Evolutionary conservation across 1,140 invertebrate species (phyloP).

Genomic region (Aethina tumida): DNA sequence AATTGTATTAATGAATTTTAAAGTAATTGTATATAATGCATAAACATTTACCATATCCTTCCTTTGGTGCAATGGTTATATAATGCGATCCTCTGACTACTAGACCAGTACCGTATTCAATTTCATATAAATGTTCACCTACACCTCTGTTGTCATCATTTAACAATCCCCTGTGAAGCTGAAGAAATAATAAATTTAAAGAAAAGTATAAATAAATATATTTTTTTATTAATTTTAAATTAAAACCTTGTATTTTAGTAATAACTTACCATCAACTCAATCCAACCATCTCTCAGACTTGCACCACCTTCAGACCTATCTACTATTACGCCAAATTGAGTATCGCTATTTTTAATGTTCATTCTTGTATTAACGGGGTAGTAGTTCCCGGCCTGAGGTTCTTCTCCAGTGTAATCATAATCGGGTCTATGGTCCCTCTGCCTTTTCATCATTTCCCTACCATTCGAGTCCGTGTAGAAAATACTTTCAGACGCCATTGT

Average conservation of each 20-base stretch:
- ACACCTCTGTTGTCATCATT: neutral
- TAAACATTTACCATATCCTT: neutral
- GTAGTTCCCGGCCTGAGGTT: conserved; percentile 77
- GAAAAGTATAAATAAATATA: too few relatives aligned
- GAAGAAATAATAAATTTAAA: too few relatives aligned
- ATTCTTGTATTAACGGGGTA: conserved; percentile 85
- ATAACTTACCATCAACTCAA: conserved; percentile 78
- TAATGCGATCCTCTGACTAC: neutral
- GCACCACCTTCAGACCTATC: conserved; percentile 77
- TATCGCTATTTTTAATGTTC: conserved; percentile 27
- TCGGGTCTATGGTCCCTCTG: too few relatives aligned
- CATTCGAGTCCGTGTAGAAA: conserved; percentile 94
- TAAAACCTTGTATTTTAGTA: too few relatives aligned
- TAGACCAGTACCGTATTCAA: conserved; percentile 1
- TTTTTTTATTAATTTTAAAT: too few relatives aligned
- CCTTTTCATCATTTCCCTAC: conserved; percentile 73
- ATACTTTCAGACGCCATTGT: conserved; percentile 29
- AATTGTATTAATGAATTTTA: too few relatives aligned
- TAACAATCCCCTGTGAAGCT: neutral
- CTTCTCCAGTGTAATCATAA: conserved; percentile 57
- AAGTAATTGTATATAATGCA: too few relatives aligned
- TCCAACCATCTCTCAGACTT: conserved; percentile 58
- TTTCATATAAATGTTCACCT: conserved; percentile 1
- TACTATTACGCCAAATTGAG: conserved; percentile 46
- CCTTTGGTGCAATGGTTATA: neutral